Conservation (phyloP, 2,797 vertebrate species). For the Darevskia mixta region DNA sequence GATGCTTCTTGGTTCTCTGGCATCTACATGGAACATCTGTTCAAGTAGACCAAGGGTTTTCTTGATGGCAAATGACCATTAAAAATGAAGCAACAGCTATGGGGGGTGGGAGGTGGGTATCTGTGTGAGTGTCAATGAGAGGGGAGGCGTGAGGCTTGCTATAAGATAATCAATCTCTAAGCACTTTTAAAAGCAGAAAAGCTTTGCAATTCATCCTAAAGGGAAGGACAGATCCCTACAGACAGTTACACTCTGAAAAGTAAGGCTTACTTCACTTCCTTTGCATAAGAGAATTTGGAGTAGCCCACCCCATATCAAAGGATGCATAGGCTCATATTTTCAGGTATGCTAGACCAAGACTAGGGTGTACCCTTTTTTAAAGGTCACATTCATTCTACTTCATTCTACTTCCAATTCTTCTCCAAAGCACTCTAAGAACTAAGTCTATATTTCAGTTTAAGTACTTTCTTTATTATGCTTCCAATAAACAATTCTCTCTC, state of each 20-base stretch:
- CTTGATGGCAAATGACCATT: background rate
- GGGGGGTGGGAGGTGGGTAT: no score
- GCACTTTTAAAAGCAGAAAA: background rate
- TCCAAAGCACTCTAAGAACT: background rate
- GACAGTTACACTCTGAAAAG: background rate
- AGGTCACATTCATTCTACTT: background rate
- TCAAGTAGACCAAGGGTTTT: background rate
- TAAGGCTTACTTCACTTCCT: background rate
- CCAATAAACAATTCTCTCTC: background rate
- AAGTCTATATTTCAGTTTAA: slow-evolving; percentile 18
- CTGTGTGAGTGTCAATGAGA: background rate
- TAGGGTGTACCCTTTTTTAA: background rate
- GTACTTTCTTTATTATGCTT: slow-evolving; percentile 15
- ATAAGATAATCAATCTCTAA: background rate
- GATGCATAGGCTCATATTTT: background rate
- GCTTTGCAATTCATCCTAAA: background rate
- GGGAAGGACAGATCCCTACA: background rate
- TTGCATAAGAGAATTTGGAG: background rate
- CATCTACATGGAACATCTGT: background rate
- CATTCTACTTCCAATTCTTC: slow-evolving; percentile 6
- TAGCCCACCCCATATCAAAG: background rate
- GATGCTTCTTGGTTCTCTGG: background rate
- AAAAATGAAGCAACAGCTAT: background rate
- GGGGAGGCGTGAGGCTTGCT: background rate
- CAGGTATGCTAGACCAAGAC: background rate